Evolutionary conservation across 2,888 invertebrate genomes (phyloP).

Genomic region (Caenorhabditis sinica): DNA sequence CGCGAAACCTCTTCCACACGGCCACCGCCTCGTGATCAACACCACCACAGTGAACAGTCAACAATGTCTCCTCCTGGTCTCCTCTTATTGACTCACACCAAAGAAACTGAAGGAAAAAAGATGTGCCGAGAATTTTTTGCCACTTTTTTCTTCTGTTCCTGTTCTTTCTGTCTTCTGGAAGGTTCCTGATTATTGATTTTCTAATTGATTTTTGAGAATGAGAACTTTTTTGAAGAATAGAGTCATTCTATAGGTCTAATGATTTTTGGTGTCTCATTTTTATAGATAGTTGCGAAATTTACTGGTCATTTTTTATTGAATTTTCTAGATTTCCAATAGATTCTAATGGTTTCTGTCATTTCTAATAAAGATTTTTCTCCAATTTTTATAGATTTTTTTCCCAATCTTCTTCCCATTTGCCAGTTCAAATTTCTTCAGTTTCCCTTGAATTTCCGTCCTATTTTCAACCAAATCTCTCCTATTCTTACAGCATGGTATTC

Average conservation of each 20-base stretch:
- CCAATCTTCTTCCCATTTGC: background rate
- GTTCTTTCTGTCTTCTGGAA: constrained; percentile 2
- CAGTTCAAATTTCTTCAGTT: background rate
- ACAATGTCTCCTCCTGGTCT: constrained; percentile 8
- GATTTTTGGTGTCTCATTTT: background rate
- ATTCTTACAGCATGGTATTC: constrained; percentile 42
- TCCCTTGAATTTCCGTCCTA: too few relatives aligned
- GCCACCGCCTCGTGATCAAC: constrained; percentile 40
- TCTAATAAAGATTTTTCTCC: background rate
- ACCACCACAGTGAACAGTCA: constrained; percentile 29
- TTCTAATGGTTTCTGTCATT: background rate
- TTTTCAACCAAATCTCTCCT: too few relatives aligned
- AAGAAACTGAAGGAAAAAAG: background rate
- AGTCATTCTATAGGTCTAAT: background rate
- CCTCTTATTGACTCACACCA: constrained; percentile 23
- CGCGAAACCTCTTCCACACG: background rate
- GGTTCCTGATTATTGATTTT: background rate
- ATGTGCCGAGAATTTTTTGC: background rate
- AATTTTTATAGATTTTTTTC: background rate
- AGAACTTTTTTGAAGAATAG: background rate
- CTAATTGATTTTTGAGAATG: background rate
- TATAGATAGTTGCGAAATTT: background rate
- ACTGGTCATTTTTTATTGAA: background rate
- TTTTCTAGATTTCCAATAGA: background rate
- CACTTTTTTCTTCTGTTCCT: background rate